A percentile compares a stretch with the other conserved stretches of the same genome.
phyloP scores from a whole-genome alignment of 2,888 invertebrate species.

The Xestia c-nigrum region DNA sequence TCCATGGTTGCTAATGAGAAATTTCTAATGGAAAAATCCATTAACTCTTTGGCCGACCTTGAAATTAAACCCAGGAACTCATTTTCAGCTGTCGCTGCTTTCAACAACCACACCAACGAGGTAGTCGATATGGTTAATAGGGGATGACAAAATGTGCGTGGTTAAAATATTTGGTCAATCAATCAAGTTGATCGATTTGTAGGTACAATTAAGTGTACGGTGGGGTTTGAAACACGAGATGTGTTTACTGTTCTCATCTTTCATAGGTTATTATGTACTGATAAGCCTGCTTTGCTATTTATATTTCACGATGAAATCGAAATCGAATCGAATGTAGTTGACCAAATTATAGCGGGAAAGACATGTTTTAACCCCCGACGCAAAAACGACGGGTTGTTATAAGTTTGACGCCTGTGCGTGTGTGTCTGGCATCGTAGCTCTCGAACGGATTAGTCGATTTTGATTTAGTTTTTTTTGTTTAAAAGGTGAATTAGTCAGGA shows the following conservation, averaged over 20 bases:
- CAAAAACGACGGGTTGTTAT: no score
- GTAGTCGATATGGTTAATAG: background rate
- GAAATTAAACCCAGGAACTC: background rate
- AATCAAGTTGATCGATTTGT: slow-evolving; percentile 58
- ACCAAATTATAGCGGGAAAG: background rate
- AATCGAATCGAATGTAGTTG: background rate
- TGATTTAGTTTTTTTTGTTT: no score
- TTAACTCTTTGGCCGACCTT: background rate
- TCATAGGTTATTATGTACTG: slow-evolving; percentile 2
- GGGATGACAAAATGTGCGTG: slow-evolving; percentile 26
- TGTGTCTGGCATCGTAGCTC: no score
- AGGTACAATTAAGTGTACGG: slow-evolving; percentile 25
- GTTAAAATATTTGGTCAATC: slow-evolving; percentile 46
- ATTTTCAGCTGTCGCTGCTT: background rate
- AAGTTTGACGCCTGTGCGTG: no score
- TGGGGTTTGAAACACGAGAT: slow-evolving; percentile 40
- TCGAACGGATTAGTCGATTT: no score
- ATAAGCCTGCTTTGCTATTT: slow-evolving; percentile 1
- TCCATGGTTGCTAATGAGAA: background rate
- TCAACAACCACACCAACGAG: background rate
- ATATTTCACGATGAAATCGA: slow-evolving; percentile 1
- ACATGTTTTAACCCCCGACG: background rate
- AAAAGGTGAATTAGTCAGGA: no score
- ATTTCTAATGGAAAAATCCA: no score
- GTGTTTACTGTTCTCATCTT: slow-evolving; percentile 45